Base-by-base conservation (phyloP, 2,888 invertebrate species). In the Eilema caniola region DNA sequence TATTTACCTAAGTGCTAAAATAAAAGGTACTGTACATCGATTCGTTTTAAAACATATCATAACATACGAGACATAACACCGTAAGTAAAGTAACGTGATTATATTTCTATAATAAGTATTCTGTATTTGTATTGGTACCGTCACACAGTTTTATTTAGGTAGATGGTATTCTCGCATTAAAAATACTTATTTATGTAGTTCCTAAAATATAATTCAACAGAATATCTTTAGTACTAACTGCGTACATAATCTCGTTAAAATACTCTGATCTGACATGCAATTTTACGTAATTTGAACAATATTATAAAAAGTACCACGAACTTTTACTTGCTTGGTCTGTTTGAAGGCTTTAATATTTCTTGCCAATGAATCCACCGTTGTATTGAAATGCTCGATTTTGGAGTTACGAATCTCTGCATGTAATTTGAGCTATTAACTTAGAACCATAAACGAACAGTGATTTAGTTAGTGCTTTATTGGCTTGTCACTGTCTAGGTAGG, bases 1-100 rank as follows among this genome's bases (percentile, higher is more conserved):
- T 53, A 53, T 53, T 23, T 12, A 24, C 16, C 33, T 24, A 37
- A 24, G 37, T 62, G 60, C n/a, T 25, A 60, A 60, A 10, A 60
- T 12, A 28, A 41, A 25, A n/a, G n/a, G 60, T 61, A 41, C 33
- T 0, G 16, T 41, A 60, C 24, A 66, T 33, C 24, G 37, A 67
- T 62, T 67, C 62, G 28, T 80, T 80, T 72, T 62, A 47, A 59
- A 69, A 71, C 75, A 80, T 77, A 80, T 79, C 80, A 73, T 65
- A 74, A 53, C 60, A 66, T 63, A 57, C n/a, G n/a, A n/a, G n/a
- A n/a, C 16, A 31, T 23, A 24, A 57, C 70, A 73, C 61, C 61
- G 37, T 62, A 64, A 47, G 57, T 65, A 60, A 64, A 47, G 57
- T 65, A 60, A 66, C 56, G 62, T 70, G 25, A 61, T 72, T 67